Evolutionary conservation across 2,113 vertebrate species (phyloP).

Genomic region (Siniperca knerii): DNA sequence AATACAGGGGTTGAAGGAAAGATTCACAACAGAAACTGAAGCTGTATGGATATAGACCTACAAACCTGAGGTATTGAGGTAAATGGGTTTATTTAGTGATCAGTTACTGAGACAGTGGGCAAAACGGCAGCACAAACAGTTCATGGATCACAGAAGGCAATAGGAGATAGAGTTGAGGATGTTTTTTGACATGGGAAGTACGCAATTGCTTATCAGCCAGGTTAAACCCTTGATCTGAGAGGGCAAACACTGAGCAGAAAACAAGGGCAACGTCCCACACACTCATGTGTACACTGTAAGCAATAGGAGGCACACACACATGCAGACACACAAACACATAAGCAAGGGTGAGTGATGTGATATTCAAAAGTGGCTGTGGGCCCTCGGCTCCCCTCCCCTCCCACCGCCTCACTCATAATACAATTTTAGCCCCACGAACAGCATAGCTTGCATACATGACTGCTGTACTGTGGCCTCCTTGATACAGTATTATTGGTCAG

Average conservation of each 20-base stretch:
- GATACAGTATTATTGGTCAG: neutral
- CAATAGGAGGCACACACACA: slow-evolving; percentile 42
- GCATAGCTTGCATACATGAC: slow-evolving; percentile 5
- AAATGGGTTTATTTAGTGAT: neutral
- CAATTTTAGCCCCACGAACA: slow-evolving; percentile 22
- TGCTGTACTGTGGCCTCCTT: neutral
- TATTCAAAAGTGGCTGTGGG: slow-evolving; percentile 44
- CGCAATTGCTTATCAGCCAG: slow-evolving; percentile 72
- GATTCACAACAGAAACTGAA: neutral
- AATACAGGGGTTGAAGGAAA: neutral
- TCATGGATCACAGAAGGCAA: slow-evolving; percentile 36
- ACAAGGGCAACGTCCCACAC: slow-evolving; percentile 71
- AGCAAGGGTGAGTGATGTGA: slow-evolving; percentile 33
- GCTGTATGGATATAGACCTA: neutral
- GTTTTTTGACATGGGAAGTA: slow-evolving; percentile 68
- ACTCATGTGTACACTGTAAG: slow-evolving; percentile 56
- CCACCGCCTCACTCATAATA: slow-evolving; percentile 29
- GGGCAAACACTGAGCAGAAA: slow-evolving; percentile 70
- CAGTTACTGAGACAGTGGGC: neutral
- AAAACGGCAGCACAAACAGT: neutral
- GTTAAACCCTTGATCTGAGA: slow-evolving; percentile 67
- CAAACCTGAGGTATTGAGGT: neutral
- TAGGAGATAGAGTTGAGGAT: slow-evolving; percentile 56
- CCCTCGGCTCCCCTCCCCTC: slow-evolving; percentile 29
- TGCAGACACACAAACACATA: slow-evolving; percentile 15